Evolutionary conservation across 2,888 invertebrate species (phyloP), one percentile per base, ranked within the genome.

Genomic region (Himalopsyche tibetana): DNA sequence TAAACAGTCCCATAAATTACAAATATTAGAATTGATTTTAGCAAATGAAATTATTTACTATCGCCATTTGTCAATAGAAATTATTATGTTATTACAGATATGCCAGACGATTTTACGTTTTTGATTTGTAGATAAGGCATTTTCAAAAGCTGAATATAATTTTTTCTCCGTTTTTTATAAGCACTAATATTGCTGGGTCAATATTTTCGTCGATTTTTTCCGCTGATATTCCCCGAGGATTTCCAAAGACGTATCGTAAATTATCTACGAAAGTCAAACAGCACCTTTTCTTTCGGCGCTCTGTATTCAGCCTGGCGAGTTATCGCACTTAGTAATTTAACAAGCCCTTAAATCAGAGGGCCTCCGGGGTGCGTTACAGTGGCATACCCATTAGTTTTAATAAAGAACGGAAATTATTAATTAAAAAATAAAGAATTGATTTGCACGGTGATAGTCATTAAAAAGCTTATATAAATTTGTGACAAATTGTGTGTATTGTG

Each of bases 301-400:
- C n/a, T 63, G 19, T 63, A 63, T 63, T 63, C 63, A 63, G 63
- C 19, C 19, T 4, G 63, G 28, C 63, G 63, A 63, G 63, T 63
- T 63, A 63, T 63, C 63, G 63, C 63, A 63, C 63, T 63, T 63
- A 63, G 63, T 63, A 63, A 63, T 63, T 63, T 63, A 63, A 63
- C 63, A 63, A 63, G 63, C 28, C 63, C 63, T 63, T 63, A 63
- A 63, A 63, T 63, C 63, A 63, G 63, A 63, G 19, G 28, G 9
- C 19, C 63, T 63, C 63, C 8, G 28, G 63, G 63, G 63, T 19
- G 63, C 63, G 28, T 19, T 9, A 28, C 63, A 63, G 63, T 63
- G 63, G 19, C 28, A 19, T 63, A 6, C 19, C 63, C 3, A 63
- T n/a, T 19, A 63, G 1, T 63, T 19, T 63, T 63, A 19, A 19